These are phyloP conservation scores for Serranus cabrilla DNA, from an alignment of 2,797 vertebrate species.

Conservation along the genomic window DNA sequence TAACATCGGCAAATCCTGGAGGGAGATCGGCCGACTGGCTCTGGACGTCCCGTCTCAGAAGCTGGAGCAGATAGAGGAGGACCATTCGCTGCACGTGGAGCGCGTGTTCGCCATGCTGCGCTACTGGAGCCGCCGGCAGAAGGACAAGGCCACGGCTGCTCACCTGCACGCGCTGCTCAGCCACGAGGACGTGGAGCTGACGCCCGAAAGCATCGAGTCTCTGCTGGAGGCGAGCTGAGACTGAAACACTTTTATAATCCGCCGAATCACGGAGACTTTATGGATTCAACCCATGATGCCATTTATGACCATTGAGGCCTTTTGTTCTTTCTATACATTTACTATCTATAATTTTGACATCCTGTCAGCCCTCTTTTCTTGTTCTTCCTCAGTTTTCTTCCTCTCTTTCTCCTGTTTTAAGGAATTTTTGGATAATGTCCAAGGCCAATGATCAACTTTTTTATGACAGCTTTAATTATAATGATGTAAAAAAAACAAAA, in stretches of 20 bases:
- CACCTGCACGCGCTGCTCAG: slow-evolving; percentile 80
- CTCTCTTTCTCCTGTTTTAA: no score
- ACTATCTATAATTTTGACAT: not conserved
- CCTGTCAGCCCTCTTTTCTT: not conserved
- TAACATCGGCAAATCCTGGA: slow-evolving; percentile 78
- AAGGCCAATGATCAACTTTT: not conserved
- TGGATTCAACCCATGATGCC: not conserved
- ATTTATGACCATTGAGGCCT: not conserved
- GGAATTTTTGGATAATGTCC: no score
- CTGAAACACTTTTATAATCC: not conserved
- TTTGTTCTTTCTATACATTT: not conserved
- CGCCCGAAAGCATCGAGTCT: slow-evolving; percentile 70
- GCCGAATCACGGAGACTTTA: not conserved
- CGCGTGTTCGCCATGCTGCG: slow-evolving; percentile 83
- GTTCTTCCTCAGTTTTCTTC: not conserved
- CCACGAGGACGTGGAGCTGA: slow-evolving; percentile 57
- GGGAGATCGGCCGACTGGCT: slow-evolving; percentile 77
- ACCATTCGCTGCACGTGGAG: slow-evolving; percentile 70
- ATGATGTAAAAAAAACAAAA: not conserved
- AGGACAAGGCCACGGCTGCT: slow-evolving; percentile 71
- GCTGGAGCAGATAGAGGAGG: slow-evolving; percentile 84
- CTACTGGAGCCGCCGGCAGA: slow-evolving; percentile 71
- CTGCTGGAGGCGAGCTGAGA: slow-evolving; percentile 50
- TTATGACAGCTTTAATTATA: not conserved
- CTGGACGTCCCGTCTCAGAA: slow-evolving; percentile 71